Evolutionary conservation across 2,113 vertebrate species (phyloP), one percentile per base, ranked within the genome.

Genomic region (Struthio camelus): DNA sequence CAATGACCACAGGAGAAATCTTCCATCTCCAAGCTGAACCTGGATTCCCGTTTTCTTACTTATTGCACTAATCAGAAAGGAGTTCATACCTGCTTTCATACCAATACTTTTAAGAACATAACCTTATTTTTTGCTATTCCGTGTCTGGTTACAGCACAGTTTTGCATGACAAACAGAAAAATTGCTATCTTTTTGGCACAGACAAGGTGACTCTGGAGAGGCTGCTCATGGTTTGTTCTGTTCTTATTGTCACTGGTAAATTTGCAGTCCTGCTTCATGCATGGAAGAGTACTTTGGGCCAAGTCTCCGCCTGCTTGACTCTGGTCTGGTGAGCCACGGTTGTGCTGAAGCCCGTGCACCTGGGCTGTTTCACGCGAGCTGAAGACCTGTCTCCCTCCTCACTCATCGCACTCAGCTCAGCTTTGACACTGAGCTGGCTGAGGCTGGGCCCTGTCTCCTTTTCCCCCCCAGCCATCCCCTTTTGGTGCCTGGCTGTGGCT

Each of bases 231-330:
- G 19, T 61, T 44, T 44, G 46, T 59, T 77, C 24, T 40, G 12
- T 67, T 34, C 65, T 67, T n/a, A 44, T 1, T 36, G 32, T 50
- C 71, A 48, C 46, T 62, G 44, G 46, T 51, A 77, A 81, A 72
- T 78, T 36, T 50, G 14, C 38, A 8, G 3, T 85, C 34, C 34
- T 46, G 1, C 15, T 38, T 48, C 64, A 71, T 0, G 0, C 25
- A 23, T 16, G 34, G 44, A 70, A 34, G 42, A 32, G 15, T 38
- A 54, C 48, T 27, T 44, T 61, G 15, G 28, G 16, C 16, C 59
- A 64, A 23, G 18, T 58, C 34, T 34, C 27, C n/a, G 36, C 3
- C 27, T 61, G 23, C 8, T 46, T 72, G 67, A 46, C 81, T 46
- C 46, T 22, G 18, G 20, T n/a, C 53, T 73, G 19, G 32, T 62